phyloP scores from a whole-genome alignment of 2,888 invertebrate species.

The Stenolophus ochropezus region DNA sequence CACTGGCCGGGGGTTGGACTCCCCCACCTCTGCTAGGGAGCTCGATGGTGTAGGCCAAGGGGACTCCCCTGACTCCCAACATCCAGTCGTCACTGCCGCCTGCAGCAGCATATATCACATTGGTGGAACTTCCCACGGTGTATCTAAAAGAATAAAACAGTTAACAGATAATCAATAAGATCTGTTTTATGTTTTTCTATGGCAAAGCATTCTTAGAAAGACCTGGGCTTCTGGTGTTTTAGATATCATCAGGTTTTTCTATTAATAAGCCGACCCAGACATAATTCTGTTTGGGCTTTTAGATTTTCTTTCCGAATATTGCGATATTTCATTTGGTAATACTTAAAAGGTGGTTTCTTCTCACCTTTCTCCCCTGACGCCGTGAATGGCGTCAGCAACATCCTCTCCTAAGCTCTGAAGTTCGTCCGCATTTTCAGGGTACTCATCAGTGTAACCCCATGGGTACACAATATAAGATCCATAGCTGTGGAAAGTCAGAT shows the following conservation, averaged over 20 bases:
- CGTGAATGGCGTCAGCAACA: constrained; percentile 72
- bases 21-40: constrained; percentile 76
- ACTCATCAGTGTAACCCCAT: constrained; percentile 78
- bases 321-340: too few relatives aligned
- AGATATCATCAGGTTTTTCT: too few relatives aligned
- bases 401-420: constrained; percentile 72
- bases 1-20: constrained; percentile 75
- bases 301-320: too few relatives aligned
- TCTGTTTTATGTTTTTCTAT: too few relatives aligned
- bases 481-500: constrained; percentile 84
- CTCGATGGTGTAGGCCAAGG: constrained; percentile 79
- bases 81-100: constrained; percentile 83
- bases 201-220: too few relatives aligned
- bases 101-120: constrained; percentile 73
- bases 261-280: too few relatives aligned
- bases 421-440: constrained; percentile 74
- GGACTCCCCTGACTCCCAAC: constrained; percentile 75
- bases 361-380: constrained; percentile 64
- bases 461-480: constrained; percentile 82
- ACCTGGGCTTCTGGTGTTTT: too few relatives aligned
- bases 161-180: background rate
- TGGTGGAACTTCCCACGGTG: constrained; percentile 73
- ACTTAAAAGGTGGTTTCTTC: too few relatives aligned
- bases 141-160: constrained; percentile 63
- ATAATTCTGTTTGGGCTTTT: background rate